Evolutionary conservation across 2,113 vertebrate species (phyloP).

Genomic region (Heterotis niloticus): DNA sequence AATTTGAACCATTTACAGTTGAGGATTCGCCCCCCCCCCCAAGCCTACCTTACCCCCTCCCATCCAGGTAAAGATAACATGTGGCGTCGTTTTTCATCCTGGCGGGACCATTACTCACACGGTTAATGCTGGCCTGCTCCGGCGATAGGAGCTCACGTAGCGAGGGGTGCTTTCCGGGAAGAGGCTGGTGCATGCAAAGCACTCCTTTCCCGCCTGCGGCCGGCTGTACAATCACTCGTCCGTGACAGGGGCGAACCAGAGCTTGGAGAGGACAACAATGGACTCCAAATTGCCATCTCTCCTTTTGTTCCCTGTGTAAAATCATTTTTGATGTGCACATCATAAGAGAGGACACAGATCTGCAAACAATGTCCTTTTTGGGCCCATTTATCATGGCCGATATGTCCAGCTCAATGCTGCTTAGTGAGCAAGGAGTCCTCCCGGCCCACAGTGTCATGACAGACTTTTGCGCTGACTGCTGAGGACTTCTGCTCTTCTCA

Average conservation of each 20-base stretch:
- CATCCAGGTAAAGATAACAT: slow-evolving; percentile 28
- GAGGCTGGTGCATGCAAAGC: background rate
- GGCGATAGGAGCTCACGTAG: slow-evolving; percentile 23
- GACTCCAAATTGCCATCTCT: slow-evolving; percentile 24
- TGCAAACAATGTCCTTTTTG: background rate
- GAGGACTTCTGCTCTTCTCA: background rate
- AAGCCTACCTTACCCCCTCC: background rate
- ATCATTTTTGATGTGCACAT: slow-evolving; percentile 2
- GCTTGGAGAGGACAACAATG: background rate
- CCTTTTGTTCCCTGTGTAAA: slow-evolving; percentile 5
- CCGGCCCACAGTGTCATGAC: background rate
- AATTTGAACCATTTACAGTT: background rate
- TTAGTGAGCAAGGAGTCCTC: background rate
- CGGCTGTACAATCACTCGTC: background rate
- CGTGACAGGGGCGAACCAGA: slow-evolving; percentile 18
- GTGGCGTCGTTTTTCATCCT: slow-evolving; percentile 29
- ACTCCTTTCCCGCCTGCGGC: background rate
- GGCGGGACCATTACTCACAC: slow-evolving; percentile 30
- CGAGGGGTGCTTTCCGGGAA: background rate
- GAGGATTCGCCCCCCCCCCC: slow-evolving; percentile 21
- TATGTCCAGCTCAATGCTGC: background rate
- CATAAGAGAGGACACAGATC: background rate
- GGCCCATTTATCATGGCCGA: slow-evolving; percentile 10
- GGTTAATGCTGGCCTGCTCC: slow-evolving; percentile 22
- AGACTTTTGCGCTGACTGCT: background rate